Base-by-base conservation (phyloP, 2,113 vertebrate species). In the Columba livia region DNA sequence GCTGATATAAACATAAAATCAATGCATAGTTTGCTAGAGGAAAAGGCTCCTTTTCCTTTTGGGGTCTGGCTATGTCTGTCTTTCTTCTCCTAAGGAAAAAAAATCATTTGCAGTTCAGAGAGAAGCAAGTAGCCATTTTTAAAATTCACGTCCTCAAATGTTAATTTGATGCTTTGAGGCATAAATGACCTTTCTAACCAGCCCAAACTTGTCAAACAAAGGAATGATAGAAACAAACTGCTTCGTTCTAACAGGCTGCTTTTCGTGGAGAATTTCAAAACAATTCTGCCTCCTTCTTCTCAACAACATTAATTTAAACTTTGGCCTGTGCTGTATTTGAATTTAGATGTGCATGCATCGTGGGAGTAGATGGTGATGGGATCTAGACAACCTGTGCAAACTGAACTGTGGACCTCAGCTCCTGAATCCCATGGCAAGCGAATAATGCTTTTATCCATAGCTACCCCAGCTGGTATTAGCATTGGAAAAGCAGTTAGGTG, bases 131-230 rank as follows among this genome's bases (percentile, higher is more conserved):
- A 96, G 84, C 91, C 94, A 91, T 97, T 98, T 98, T 97, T 97
- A 96, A 98, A 98, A 97, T 98, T 97, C 90, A 94, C 97, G 95
- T 97, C 94, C 96, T 98, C 94, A 98, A 98, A 97, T 98, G 97
- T 97, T 98, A 98, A 98, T 97, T 97, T 98, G 96, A 96, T 97
- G 96, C 97, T 98, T 97, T 97, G 96, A 97, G 97, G 96, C 97
- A 96, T 97, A 97, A 97, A 90, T 98, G 98, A 97, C 97, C 98
- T 98, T 98, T 98, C 94, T 97, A 94, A 95, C 94, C 77, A 96
- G 92, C 88, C 84, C 86, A 97, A 97, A 96, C 97, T 97, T 98
- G 96, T 97, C 95, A 97, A 95, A 98, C 95, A 98, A 98, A 98
- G 94, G 88, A 97, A 95, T 3, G 36, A 96, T 96, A 96, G 92